These are phyloP conservation scores for Valencia hispanica DNA, from an alignment of 2,797 vertebrate species.

Conservation along the genomic window DNA sequence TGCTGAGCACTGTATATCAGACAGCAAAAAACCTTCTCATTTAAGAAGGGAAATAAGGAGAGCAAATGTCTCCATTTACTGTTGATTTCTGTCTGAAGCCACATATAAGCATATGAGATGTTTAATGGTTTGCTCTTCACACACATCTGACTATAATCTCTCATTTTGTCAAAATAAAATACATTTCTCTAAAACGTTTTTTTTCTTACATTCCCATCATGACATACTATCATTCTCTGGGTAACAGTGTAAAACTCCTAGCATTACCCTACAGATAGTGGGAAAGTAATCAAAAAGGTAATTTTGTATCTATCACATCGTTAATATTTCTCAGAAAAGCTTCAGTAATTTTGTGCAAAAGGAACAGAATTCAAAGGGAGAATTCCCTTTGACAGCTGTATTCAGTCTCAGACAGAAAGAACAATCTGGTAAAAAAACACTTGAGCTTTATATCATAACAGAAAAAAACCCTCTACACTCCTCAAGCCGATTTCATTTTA, in stretches of 20 bases:
- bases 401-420: slow-evolving; percentile 32
- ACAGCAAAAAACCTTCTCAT: slow-evolving; percentile 27
- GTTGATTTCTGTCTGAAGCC: slow-evolving; percentile 17
- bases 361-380: slow-evolving; percentile 38
- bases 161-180: background rate
- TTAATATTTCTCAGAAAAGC: slow-evolving; percentile 29
- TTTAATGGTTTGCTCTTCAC: slow-evolving; percentile 37
- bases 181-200: slow-evolving; percentile 5
- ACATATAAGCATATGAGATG: slow-evolving; percentile 24
- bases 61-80: slow-evolving; percentile 35
- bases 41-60: slow-evolving; percentile 43
- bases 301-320: slow-evolving; percentile 36
- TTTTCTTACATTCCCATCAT: slow-evolving; percentile 16
- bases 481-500: background rate
- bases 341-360: slow-evolving; percentile 14
- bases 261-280: background rate
- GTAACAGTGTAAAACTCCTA: slow-evolving; percentile 26
- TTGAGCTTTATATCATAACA: slow-evolving; percentile 2
- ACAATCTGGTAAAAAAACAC: slow-evolving; percentile 7
- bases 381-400: slow-evolving; percentile 25
- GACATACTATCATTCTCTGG: slow-evolving; percentile 2
- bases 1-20: too few species aligned
- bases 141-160: slow-evolving; percentile 9
- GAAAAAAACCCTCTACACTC: slow-evolving; percentile 10
- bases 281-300: slow-evolving; percentile 30